phyloP scores from a whole-genome alignment of 2,113 vertebrate genomes.

The Trogon surrucura region DNA sequence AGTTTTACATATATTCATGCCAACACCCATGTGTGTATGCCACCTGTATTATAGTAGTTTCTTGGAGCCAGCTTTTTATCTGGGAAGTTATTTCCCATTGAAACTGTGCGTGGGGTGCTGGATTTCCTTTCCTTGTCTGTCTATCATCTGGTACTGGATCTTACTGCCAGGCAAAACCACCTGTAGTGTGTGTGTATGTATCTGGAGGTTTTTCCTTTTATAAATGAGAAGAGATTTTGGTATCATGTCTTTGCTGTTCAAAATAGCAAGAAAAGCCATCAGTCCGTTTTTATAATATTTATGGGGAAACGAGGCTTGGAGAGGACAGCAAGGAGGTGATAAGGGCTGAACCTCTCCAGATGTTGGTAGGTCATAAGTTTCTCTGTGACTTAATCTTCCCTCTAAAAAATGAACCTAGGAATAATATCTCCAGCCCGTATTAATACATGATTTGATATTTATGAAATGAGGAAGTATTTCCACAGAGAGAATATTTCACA shows the following conservation, averaged over 20 bases:
- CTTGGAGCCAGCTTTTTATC: neutral
- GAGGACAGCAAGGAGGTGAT: neutral
- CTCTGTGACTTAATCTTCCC: neutral
- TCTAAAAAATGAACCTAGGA: neutral
- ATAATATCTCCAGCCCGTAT: neutral
- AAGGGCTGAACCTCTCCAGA: neutral
- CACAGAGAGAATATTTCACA: neutral
- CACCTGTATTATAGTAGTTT: neutral
- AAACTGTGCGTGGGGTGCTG: neutral
- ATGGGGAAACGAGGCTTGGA: neutral
- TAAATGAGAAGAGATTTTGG: neutral
- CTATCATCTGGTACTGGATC: neutral
- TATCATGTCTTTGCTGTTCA: neutral
- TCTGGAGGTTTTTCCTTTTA: neutral
- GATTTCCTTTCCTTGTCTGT: neutral
- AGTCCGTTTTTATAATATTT: neutral
- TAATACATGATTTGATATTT: neutral
- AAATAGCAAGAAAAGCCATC: neutral
- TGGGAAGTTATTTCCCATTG: neutral
- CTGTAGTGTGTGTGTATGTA: neutral
- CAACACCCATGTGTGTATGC: neutral
- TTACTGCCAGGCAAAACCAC: neutral
- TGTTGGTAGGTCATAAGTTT: neutral
- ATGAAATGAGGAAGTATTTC: neutral
- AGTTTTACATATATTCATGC: accelerated